Evolutionary conservation across 2,113 vertebrate species (phyloP), one percentile per base, ranked within the genome.

Genomic region (Coracopsis vasa): DNA sequence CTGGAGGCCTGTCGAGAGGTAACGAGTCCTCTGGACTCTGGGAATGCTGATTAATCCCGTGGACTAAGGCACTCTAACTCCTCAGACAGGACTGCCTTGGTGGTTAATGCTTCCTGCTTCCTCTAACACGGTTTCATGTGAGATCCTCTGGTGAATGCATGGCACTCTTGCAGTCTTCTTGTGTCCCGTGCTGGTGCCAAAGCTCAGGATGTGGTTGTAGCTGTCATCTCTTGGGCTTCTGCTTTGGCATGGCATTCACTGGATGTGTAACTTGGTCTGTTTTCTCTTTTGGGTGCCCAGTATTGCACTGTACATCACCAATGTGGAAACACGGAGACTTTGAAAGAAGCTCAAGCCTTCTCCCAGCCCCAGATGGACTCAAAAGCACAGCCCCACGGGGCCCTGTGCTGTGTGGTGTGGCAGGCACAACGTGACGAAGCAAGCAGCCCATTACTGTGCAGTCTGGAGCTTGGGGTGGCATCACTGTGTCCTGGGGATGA

Each of bases 101-200:
- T 80, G 81, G 44, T 73, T 80, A 51, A 67, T 58, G 93, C 84
- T 93, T 81, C 75, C 93, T 29, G 41, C 83, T 95, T 72, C 33
- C 12, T 81, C 94, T 92, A 42, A 78, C 64, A 14, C 1, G 16
- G 48, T 69, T 78, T 86, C 29, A 3, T 25, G 33, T 54, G 58
- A 67, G 56, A 41, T 74, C 64, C 70, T 54, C 14, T 80, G 67
- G 70, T 74, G 82, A 4, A 9, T 42, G 93, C 94, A 70, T 73
- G 86, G 51, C 50, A 12, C 67, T 86, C 65, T 28, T 44, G 5
- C 61, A 41, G 54, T 48, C 39, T 74, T 39, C 44, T 47, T 1
- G 0, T 24, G 67, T 56, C 44, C 47, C 0, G 6, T 90, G 51
- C 85, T 80, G 69, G 44, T 78, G 77, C 65, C 35, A 29, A 19